A percentile compares a stretch with the other conserved stretches of the same genome.
These are phyloP conservation scores for Phrixothrix hirtus DNA, from an alignment of 2,888 invertebrate species.

Conservation along the genomic window DNA sequence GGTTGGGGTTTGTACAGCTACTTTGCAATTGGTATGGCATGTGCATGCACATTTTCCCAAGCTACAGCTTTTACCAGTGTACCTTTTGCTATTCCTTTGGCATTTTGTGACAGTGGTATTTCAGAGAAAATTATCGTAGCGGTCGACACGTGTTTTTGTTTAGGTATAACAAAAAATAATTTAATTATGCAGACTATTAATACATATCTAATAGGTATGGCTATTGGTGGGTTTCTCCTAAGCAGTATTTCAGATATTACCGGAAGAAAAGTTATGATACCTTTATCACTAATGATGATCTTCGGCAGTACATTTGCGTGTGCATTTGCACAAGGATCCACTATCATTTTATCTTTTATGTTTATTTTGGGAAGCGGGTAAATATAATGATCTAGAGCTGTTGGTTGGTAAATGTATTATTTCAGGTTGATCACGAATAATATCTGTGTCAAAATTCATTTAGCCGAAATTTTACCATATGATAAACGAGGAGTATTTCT, in stretches of 20 bases:
- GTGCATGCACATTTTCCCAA: constrained; percentile 42
- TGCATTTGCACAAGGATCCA: constrained; percentile 52
- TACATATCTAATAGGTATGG: no score
- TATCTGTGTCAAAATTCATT: constrained; percentile 49
- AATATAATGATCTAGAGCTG: constrained; percentile 24
- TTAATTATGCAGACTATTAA: no score
- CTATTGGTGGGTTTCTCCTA: constrained; percentile 49
- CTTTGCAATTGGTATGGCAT: constrained; percentile 45
- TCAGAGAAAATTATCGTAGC: constrained; percentile 33
- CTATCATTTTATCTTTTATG: constrained; percentile 48
- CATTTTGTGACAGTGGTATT: constrained; percentile 43
- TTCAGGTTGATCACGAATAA: constrained; percentile 52
- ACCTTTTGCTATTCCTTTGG: constrained; percentile 46
- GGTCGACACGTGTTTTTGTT: constrained; percentile 39
- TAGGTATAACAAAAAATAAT: constrained; percentile 34
- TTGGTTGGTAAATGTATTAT: constrained; percentile 8
- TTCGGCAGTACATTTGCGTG: constrained; percentile 51
- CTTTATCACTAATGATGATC: constrained; percentile 48
- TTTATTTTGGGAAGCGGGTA: constrained; percentile 56
- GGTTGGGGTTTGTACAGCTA: constrained; percentile 53
- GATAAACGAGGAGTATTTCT: constrained; percentile 51
- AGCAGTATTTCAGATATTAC: constrained; percentile 50
- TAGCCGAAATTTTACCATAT: constrained; percentile 54
- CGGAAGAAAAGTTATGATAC: constrained; percentile 52
- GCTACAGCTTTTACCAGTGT: constrained; percentile 42